These are phyloP conservation scores for Heteromormyrus szaboi DNA, from an alignment of 2,797 vertebrate species.

Conservation along the genomic window DNA sequence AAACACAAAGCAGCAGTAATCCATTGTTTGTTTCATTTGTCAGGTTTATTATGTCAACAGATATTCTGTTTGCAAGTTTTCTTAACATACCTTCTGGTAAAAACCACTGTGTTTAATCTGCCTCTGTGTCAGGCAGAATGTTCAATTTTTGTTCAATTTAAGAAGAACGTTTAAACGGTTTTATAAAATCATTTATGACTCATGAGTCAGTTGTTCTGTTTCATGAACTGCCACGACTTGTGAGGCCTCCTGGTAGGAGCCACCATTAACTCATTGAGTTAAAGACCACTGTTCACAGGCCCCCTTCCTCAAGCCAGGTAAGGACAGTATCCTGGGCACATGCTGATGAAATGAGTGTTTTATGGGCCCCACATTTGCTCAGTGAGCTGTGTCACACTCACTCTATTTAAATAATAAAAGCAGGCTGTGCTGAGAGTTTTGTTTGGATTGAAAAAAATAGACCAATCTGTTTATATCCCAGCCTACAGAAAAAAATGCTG, in stretches of 20 bases:
- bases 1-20: background rate
- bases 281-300: background rate
- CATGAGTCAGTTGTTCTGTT: background rate
- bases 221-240: background rate
- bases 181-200: background rate
- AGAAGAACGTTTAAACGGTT: background rate
- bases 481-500: background rate
- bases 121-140: background rate
- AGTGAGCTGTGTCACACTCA: background rate
- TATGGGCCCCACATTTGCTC: background rate
- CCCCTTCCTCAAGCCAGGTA: background rate
- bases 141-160: background rate
- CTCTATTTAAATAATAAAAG: background rate
- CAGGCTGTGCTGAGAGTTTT: background rate
- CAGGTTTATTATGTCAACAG: background rate
- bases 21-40: background rate
- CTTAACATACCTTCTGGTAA: background rate
- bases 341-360: background rate
- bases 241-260: background rate
- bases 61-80: background rate
- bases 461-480: background rate
- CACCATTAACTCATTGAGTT: background rate
- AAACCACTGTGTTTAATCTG: background rate
- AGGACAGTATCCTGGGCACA: background rate
- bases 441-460: background rate